phyloP scores from a whole-genome alignment of 1,140 invertebrate genomes.

The Zaprionus africanus region DNA sequence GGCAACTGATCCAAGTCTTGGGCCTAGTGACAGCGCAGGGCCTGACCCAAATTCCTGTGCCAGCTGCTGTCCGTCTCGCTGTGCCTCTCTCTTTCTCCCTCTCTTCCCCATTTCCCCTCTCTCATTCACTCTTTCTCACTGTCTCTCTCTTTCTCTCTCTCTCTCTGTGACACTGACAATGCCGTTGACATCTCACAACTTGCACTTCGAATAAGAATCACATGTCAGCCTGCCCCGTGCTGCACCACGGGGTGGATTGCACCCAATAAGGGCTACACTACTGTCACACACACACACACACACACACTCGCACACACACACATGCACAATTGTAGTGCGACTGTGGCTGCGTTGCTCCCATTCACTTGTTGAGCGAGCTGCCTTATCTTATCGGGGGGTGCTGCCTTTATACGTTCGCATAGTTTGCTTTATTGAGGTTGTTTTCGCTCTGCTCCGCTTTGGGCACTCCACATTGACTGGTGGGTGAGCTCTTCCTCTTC shows the following conservation, averaged over 20 bases:
- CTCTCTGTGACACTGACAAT: slow-evolving; percentile 60
- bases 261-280: slow-evolving; percentile 30
- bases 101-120: slow-evolving; percentile 1
- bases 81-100: background rate
- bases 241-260: slow-evolving; percentile 60
- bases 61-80: slow-evolving; percentile 7
- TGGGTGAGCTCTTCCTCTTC: slow-evolving; percentile 8
- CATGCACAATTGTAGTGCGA: background rate
- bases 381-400: slow-evolving; percentile 69
- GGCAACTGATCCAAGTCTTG: slow-evolving; percentile 40
- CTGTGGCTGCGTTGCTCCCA: slow-evolving; percentile 27
- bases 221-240: slow-evolving; percentile 29
- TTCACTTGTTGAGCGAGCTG: slow-evolving; percentile 77
- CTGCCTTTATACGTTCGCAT: slow-evolving; percentile 63
- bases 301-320: background rate
- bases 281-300: slow-evolving; percentile 1
- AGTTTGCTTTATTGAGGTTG: slow-evolving; percentile 68
- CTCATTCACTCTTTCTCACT: background rate
- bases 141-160: background rate
- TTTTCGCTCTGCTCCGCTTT: slow-evolving; percentile 33
- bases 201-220: slow-evolving; percentile 49
- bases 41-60: slow-evolving; percentile 57
- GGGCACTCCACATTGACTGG: background rate
- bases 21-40: slow-evolving; percentile 27
- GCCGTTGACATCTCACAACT: slow-evolving; percentile 69